Evolutionary conservation across 2,113 vertebrate species (phyloP).

Genomic region (Myocastor coypus): DNA sequence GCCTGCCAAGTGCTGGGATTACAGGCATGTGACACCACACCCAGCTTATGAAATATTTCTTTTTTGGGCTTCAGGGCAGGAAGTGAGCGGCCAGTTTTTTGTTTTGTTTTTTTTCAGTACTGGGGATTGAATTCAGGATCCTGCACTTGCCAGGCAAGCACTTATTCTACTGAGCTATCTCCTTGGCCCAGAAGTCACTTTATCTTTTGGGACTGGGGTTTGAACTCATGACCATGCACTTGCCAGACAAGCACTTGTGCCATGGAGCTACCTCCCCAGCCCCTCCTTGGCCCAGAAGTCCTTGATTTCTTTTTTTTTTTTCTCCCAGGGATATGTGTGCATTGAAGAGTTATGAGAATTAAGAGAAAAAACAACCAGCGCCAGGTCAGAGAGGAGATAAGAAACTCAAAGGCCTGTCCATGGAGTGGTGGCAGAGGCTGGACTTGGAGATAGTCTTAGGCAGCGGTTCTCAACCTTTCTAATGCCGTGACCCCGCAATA

Average conservation of each 20-base stretch:
- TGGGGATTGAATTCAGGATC: too few relatives aligned
- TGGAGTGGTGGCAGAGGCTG: background rate
- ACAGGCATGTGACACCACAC: too few relatives aligned
- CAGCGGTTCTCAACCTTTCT: too few relatives aligned
- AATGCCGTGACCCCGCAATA: too few relatives aligned
- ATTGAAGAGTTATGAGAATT: background rate
- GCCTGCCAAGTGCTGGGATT: too few relatives aligned
- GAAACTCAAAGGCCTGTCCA: background rate
- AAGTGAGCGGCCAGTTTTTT: background rate
- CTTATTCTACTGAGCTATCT: too few relatives aligned
- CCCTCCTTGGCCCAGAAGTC: background rate
- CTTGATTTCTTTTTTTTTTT: slow-evolving; percentile 35
- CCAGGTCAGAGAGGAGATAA: background rate
- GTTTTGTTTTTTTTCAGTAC: too few relatives aligned
- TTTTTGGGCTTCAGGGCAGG: slow-evolving; percentile 52
- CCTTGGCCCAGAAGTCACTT: background rate
- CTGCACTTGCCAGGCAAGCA: too few relatives aligned
- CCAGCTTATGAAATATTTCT: slow-evolving; percentile 60
- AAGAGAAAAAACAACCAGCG: background rate
- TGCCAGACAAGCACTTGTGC: too few relatives aligned
- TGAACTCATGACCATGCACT: too few relatives aligned
- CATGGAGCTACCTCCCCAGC: too few relatives aligned
- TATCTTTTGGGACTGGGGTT: too few relatives aligned
- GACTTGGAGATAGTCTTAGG: background rate
- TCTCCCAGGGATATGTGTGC: background rate